Percentiles rank a stretch among this genome's conserved stretches.
These are phyloP conservation scores for Campaea margaritaria DNA, from an alignment of 2,888 invertebrate genomes.

Conservation along the genomic window DNA sequence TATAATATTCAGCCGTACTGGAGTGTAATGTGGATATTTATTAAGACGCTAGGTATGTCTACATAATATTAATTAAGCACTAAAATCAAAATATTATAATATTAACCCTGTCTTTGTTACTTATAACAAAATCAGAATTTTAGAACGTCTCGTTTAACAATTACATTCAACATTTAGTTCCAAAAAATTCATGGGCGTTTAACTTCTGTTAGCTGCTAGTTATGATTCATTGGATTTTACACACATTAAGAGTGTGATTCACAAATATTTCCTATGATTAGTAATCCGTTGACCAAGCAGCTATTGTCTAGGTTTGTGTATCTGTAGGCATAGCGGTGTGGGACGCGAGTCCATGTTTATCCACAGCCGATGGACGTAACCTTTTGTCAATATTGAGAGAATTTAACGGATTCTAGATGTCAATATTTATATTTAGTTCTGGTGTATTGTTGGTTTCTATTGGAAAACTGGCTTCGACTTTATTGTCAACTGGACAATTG, in stretches of 20 bases:
- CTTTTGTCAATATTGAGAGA: conserved; percentile 41
- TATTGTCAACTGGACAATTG: no score
- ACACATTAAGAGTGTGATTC: conserved; percentile 14
- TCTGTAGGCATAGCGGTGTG: conserved; percentile 48
- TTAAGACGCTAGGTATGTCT: no score
- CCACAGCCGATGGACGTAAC: conserved; percentile 38
- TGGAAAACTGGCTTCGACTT: no score
- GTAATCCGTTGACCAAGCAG: not conserved
- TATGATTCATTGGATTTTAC: conserved; percentile 25
- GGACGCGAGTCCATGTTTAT: conserved; percentile 51
- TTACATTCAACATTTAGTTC: no score
- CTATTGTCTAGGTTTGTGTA: conserved; percentile 2
- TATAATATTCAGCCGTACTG: no score
- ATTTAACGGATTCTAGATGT: conserved; percentile 36
- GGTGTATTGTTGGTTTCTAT: not conserved
- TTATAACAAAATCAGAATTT: no score
- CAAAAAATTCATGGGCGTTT: no score
- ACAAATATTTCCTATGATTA: conserved; percentile 9
- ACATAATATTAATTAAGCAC: no score
- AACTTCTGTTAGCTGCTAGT: not conserved
- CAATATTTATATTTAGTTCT: conserved; percentile 30
- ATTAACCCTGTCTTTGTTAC: no score
- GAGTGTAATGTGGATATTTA: no score
- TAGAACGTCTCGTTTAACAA: no score
- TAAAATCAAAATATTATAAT: no score